A percentile compares a stretch with the other conserved stretches of the same genome.
phyloP scores from a whole-genome alignment of 2,797 vertebrate species.

The Cossypha caffra region DNA sequence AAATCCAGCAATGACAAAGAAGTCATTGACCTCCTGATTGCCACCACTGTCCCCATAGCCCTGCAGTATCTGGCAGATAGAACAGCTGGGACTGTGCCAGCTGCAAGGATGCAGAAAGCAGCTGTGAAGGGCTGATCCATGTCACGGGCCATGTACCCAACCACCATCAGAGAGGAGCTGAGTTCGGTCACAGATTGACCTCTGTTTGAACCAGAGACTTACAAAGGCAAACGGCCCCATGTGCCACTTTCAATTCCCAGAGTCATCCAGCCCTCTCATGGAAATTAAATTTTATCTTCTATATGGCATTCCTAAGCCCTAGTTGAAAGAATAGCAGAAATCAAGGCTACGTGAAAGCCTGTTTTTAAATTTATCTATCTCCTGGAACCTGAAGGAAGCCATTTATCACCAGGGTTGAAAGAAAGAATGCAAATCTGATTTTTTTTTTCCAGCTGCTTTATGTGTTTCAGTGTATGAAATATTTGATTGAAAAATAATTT shows the following conservation, averaged over 20 bases:
- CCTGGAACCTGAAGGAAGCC: not conserved
- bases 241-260: not conserved
- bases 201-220: not conserved
- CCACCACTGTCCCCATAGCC: not conserved
- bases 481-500: slow-evolving; percentile 51
- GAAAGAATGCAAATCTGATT: slow-evolving; percentile 1
- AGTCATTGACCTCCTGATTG: not conserved
- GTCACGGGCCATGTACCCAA: not conserved
- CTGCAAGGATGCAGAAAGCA: not conserved
- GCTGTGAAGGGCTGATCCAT: not conserved
- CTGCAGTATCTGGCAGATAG: not conserved
- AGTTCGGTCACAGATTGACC: not conserved
- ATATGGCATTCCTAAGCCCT: not conserved
- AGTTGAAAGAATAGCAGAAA: not conserved
- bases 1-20: slow-evolving; percentile 19
- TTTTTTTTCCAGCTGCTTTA: slow-evolving; percentile 37
- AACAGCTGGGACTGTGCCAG: not conserved
- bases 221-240: not conserved
- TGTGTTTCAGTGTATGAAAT: slow-evolving; percentile 26
- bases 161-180: not conserved
- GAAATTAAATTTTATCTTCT: slow-evolving; percentile 29
- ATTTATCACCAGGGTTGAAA: not conserved
- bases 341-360: not conserved
- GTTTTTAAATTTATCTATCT: not conserved
- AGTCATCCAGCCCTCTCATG: not conserved